Percentiles rank a stretch among this genome's conserved stretches.
These are phyloP conservation scores for Actinostola sp. DNA, from an alignment of 92 coral and sea anemone species.

Conservation along the genomic window DNA sequence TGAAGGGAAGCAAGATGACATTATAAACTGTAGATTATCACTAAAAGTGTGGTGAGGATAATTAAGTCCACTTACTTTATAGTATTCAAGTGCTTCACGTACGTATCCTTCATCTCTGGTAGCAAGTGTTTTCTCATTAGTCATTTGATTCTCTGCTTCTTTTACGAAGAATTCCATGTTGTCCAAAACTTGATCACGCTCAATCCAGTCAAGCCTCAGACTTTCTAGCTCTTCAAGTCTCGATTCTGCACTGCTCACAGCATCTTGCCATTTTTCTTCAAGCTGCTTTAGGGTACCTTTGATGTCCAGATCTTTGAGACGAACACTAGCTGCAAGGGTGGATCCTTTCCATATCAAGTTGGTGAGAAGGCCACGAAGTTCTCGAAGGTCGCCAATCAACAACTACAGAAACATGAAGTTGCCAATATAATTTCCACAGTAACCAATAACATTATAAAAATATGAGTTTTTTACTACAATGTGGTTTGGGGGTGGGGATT, in stretches of 20 bases:
- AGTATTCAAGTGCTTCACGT: conserved; percentile 67
- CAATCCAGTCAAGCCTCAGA: conserved; percentile 75
- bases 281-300: conserved; percentile 85
- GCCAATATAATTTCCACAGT: too few species aligned
- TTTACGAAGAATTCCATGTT: conserved; percentile 75
- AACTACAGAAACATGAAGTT: too few species aligned
- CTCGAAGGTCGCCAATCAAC: conserved; percentile 74
- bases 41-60: background rate
- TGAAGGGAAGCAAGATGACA: conserved; percentile 14
- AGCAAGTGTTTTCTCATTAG: conserved; percentile 58
- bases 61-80: conserved; percentile 57
- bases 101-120: conserved; percentile 73
- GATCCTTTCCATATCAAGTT: conserved; percentile 98
- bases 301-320: conserved; percentile 85
- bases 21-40: background rate
- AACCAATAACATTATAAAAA: too few species aligned
- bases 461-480: background rate
- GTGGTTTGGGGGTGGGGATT: background rate
- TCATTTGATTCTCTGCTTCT: conserved; percentile 75
- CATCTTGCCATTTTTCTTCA: conserved; percentile 84
- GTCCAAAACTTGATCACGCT: conserved; percentile 68
- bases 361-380: conserved; percentile 77
- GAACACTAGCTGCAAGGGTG: conserved; percentile 85
- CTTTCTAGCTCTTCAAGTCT: conserved; percentile 71
- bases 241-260: conserved; percentile 68